Evolutionary conservation across 2,888 invertebrate genomes (phyloP), one percentile per base, ranked within the genome.

Genomic region (Pyrochroa serraticornis): DNA sequence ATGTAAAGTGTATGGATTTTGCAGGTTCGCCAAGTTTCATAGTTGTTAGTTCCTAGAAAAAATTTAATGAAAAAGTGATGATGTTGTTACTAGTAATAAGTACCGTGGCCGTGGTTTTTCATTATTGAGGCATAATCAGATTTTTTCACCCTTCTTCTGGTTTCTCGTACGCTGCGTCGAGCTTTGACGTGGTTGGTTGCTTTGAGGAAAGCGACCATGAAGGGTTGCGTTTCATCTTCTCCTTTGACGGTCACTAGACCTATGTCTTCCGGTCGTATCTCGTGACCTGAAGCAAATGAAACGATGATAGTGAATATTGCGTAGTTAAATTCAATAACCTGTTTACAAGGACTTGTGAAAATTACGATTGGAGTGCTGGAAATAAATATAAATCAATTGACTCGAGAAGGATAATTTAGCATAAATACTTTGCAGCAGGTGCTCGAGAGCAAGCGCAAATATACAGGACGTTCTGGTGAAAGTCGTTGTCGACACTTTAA

Each of bases 1-100:
- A 97, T 95, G 76, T 94, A 96, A 3, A 97, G 82, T 7, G 91
- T 93, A 78, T 93, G 91, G 72, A 93, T 92, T 79, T 92, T 91
- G 77, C 96, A 96, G 70, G 89, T 91, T 73, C 89, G 85, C 71
- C 76, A 63, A 56, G 71, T 51, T 43, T 73, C 60, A 5, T 41
- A 35, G 6, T 38, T n/a, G 7, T 13, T 38, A 10, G 10, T 9
- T 9, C 10, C n/a, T n/a, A 35, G 6, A 35, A 10, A 35, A 35
- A 35, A 35, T 41, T n/a, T 12, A 5, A 10, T 13, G 13, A 13
- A 12, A n/a, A 35, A 9, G 12, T n/a, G 2, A 41, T 7, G 12
- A 3, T 41, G 10, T 5, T 44, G 3, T 3, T 39, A 7, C 12
- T 43, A 10, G 22, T 5, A 22, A 22, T 2, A 41, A 33, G 48